These are phyloP conservation scores for Bhutanitis thaidina DNA, from an alignment of 2,888 invertebrate species.

Conservation along the genomic window DNA sequence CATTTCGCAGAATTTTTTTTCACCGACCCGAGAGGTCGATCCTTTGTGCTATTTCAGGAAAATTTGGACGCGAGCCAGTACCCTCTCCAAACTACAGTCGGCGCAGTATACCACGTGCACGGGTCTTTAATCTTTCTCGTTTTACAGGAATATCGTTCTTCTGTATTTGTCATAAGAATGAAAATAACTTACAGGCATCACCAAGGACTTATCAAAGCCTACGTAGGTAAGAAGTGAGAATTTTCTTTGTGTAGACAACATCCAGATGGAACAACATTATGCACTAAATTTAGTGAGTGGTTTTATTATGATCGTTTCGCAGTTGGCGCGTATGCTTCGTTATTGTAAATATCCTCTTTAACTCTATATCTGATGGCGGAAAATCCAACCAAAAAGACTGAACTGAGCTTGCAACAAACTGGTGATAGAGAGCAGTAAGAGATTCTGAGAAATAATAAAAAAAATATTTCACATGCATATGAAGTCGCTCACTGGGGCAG, in stretches of 20 bases:
- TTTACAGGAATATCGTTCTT: conserved; percentile 34
- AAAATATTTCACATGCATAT: no score
- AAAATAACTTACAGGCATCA: conserved; percentile 1
- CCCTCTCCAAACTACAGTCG: conserved; percentile 44
- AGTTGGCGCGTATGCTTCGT: conserved; percentile 3
- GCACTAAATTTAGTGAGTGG: conserved; percentile 4
- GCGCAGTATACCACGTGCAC: conserved; percentile 54
- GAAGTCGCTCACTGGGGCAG: no score
- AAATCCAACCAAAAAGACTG: no score
- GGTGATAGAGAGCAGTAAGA: no score
- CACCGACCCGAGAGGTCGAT: conserved; percentile 56
- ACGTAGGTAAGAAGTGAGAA: conserved; percentile 12
- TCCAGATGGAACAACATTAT: conserved; percentile 31
- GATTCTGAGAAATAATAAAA: no score
- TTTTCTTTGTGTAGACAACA: conserved; percentile 51
- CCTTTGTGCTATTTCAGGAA: conserved; percentile 79
- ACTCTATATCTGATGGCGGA: no score
- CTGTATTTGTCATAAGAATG: conserved; percentile 3
- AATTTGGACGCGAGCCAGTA: conserved; percentile 66
- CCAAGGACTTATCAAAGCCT: neutral
- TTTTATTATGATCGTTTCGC: neutral
- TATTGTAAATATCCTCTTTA: neutral
- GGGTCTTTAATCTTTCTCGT: conserved; percentile 53
- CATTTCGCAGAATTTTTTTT: conserved; percentile 72
- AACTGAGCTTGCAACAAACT: no score